phyloP scores from a whole-genome alignment of 2,888 invertebrate genomes.

The Xestia rhomboidea region DNA sequence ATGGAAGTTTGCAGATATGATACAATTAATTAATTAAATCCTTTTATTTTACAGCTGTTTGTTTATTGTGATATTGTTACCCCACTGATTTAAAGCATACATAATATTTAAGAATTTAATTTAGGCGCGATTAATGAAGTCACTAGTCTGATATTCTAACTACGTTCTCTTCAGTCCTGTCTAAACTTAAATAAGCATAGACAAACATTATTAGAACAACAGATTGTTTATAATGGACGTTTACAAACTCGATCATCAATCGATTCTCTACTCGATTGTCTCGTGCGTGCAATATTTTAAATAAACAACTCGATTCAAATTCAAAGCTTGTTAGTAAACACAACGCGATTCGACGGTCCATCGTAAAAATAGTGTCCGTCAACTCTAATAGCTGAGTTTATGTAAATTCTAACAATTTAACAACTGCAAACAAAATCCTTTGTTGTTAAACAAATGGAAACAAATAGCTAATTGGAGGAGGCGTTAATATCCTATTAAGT shows the following conservation, averaged over 20 bases:
- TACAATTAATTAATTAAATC: too few relatives aligned
- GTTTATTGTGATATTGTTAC: not conserved
- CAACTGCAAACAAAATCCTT: slow-evolving; percentile 36
- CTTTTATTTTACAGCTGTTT: too few relatives aligned
- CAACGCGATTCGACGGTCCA: not conserved
- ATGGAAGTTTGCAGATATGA: not conserved
- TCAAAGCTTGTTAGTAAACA: slow-evolving; percentile 49
- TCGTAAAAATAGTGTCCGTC: slow-evolving; percentile 42
- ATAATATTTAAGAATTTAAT: not conserved
- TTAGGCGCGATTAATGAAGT: not conserved
- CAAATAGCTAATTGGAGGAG: slow-evolving; percentile 36
- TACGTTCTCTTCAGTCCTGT: not conserved
- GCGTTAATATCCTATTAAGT: slow-evolving; percentile 41
- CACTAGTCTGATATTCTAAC: not conserved
- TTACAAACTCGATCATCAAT: slow-evolving; percentile 27
- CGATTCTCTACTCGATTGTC: slow-evolving; percentile 16
- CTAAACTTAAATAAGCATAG: not conserved
- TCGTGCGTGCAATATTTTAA: slow-evolving; percentile 6
- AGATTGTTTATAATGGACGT: slow-evolving; percentile 18
- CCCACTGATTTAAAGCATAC: not conserved
- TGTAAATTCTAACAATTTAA: slow-evolving; percentile 22
- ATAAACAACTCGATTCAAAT: slow-evolving; percentile 42
- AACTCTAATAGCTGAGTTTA: slow-evolving; percentile 21
- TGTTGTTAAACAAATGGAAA: slow-evolving; percentile 31
- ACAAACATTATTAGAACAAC: slow-evolving; percentile 13